phyloP scores from a whole-genome alignment of 2,888 invertebrate genomes.

The Hemistola chrysoprasaria region DNA sequence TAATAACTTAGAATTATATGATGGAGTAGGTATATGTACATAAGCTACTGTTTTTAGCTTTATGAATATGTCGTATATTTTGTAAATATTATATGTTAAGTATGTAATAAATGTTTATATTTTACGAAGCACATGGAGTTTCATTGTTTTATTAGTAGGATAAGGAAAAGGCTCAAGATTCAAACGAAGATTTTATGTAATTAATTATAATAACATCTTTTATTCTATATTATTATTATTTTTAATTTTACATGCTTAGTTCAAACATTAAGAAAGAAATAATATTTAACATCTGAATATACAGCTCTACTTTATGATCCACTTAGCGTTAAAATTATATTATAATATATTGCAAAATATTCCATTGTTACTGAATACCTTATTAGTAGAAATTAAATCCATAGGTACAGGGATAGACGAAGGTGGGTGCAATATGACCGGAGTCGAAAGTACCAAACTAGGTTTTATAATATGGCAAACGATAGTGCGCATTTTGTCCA shows the following conservation, averaged over 20 bases:
- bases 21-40: background rate
- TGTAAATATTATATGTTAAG: too few relatives aligned
- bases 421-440: slow-evolving; percentile 53
- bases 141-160: slow-evolving; percentile 11
- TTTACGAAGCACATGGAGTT: slow-evolving; percentile 30
- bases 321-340: slow-evolving; percentile 69
- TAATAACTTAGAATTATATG: slow-evolving; percentile 28
- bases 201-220: slow-evolving; percentile 82
- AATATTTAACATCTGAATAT: slow-evolving; percentile 82
- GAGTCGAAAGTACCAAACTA: slow-evolving; percentile 38
- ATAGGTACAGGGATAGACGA: slow-evolving; percentile 39
- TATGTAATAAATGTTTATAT: slow-evolving; percentile 51
- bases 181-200: slow-evolving; percentile 78
- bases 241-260: slow-evolving; percentile 82
- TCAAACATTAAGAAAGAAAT: slow-evolving; percentile 81
- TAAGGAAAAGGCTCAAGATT: slow-evolving; percentile 57
- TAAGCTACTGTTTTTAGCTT: too few relatives aligned
- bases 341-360: slow-evolving; percentile 78
- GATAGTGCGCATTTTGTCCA: slow-evolving; percentile 62
- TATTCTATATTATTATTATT: slow-evolving; percentile 82
- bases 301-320: slow-evolving; percentile 75
- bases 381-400: slow-evolving; percentile 41
- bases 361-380: slow-evolving; percentile 73
- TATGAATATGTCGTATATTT: too few relatives aligned
- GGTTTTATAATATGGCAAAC: slow-evolving; percentile 59